Conservation (phyloP, 2,888 invertebrate species). For the Alcis repandata region DNA sequence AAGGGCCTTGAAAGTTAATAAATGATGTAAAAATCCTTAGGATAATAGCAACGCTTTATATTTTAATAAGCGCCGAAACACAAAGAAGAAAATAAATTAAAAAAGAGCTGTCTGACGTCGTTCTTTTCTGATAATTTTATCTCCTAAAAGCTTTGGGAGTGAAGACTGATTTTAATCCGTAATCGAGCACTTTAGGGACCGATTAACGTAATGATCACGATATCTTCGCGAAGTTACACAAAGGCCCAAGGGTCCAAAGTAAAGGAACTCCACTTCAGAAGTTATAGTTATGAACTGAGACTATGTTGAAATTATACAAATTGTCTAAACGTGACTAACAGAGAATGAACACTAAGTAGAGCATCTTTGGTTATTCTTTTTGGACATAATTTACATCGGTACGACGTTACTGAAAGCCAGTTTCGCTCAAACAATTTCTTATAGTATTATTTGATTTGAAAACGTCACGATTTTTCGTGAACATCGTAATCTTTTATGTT, state of each 20-base stretch:
- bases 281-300: conserved; percentile 5
- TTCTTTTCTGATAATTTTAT: not conserved
- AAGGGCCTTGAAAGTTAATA: too few species aligned
- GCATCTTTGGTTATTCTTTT: conserved; percentile 15
- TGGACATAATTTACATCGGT: conserved; percentile 5
- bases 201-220: conserved; percentile 10
- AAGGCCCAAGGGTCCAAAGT: not conserved
- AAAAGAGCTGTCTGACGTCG: not conserved
- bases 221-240: conserved; percentile 2
- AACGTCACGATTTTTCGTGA: not conserved
- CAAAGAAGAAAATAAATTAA: not conserved
- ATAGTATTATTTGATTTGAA: not conserved
- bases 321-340: conserved; percentile 12
- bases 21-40: too few species aligned
- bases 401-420: conserved; percentile 6
- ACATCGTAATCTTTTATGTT: not conserved
- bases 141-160: not conserved
- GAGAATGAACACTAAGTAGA: not conserved
- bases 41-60: too few species aligned
- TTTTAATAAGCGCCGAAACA: not conserved
- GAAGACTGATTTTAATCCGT: not conserved
- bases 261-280: conserved; percentile 5
- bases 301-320: conserved; percentile 17
- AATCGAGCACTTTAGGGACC: conserved; percentile 3
- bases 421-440: not conserved